Evolutionary conservation across 2,113 vertebrate genomes (phyloP).

Genomic region (Holacanthus passer): DNA sequence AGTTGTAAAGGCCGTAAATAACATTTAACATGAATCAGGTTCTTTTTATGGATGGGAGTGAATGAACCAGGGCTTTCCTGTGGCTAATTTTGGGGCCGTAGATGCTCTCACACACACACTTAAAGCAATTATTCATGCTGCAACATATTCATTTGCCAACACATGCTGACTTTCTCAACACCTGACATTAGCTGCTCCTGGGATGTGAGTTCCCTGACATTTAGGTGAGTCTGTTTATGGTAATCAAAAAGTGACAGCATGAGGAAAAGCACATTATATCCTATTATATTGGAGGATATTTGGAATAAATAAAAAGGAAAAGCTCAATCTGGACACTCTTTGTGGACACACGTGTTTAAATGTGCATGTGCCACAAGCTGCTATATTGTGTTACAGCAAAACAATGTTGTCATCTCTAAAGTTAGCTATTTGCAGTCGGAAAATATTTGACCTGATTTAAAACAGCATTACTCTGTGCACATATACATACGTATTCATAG

Average conservation of each 20-base stretch:
- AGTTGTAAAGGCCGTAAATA: slow-evolving; percentile 65
- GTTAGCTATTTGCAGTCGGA: neutral
- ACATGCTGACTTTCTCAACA: slow-evolving; percentile 21
- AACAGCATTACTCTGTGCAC: neutral
- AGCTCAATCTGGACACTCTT: neutral
- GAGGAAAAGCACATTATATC: too few relatives aligned
- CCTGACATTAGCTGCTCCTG: neutral
- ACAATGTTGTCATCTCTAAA: slow-evolving; percentile 11
- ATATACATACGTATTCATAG: too few relatives aligned
- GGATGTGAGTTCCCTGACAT: neutral
- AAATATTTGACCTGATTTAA: slow-evolving; percentile 13
- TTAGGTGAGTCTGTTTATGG: neutral
- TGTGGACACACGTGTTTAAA: neutral
- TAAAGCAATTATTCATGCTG: slow-evolving; percentile 44
- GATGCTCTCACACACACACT: slow-evolving; percentile 10
- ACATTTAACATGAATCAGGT: slow-evolving; percentile 71
- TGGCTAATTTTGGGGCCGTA: slow-evolving; percentile 35
- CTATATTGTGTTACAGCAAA: neutral
- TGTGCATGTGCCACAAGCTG: neutral
- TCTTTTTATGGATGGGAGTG: slow-evolving; percentile 46
- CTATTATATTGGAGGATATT: neutral
- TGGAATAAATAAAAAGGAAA: neutral
- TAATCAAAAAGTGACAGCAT: neutral
- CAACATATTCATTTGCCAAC: slow-evolving; percentile 40
- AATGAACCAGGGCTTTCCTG: slow-evolving; percentile 51